Evolutionary conservation across 2,797 vertebrate genomes (phyloP), one percentile per base, ranked within the genome.

Genomic region (Lophura swinhoii): DNA sequence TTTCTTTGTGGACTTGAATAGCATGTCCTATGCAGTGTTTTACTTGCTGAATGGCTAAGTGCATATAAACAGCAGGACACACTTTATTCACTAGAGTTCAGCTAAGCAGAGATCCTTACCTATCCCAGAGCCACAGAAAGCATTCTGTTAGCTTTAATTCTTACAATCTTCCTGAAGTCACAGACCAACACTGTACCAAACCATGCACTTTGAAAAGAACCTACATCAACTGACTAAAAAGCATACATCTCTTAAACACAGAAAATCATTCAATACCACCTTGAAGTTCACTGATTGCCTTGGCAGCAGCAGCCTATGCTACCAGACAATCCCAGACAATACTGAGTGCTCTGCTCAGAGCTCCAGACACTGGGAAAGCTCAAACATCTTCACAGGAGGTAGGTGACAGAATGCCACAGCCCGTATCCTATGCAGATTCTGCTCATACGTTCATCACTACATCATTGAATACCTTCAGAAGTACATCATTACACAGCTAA

Each of bases 171-270:
- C 37, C 46, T n/a, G 31, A 83, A 71, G 28, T 48, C 37, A 48
- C 72, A 78, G 62, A 16, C 59, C 49, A 37, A 46, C 33, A 31
- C 6, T 55, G 23, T 3, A 6, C 10, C 6, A 62, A 41, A 29
- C 28, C 62, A 15, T 2, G 10, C 7, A 23, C 66, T 77, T 31
- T 17, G 26, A 9, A 58, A 37, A 39, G 37, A 41, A 82, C 12
- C 8, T 37, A 41, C 15, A 56, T 49, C 80, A 79, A 10, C 18
- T 46, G 29, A 48, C 43, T 82, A 28, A 55, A 86, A 79, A 1
- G 31, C 26, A 18, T 0, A 0, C 8, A 6, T 29, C 35, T 46
- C 18, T 35, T 6, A 46, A 74, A 69, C 33, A 71, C 0, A 28
- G 10, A 28, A 28, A 60, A 76, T 35, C 4, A 53, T 23, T 48